Evolutionary conservation across 2,113 vertebrate genomes (phyloP).

Genomic region (Cololabis saira): DNA sequence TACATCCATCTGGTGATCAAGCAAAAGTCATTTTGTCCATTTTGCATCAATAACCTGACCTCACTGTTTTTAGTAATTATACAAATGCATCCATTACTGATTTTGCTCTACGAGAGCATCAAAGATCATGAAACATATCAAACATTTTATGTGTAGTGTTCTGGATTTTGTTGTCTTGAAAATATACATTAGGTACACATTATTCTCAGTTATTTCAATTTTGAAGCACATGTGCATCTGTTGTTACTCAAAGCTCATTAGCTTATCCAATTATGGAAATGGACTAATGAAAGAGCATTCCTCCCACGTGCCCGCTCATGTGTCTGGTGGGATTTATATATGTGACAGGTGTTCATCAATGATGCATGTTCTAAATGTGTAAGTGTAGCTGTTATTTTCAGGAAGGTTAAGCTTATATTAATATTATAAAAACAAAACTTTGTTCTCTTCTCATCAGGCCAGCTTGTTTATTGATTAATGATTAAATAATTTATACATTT

Average conservation of each 20-base stretch:
- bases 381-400: constrained; percentile 29
- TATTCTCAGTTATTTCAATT: constrained; percentile 11
- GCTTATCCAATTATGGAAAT: constrained; percentile 24
- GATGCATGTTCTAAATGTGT: constrained; percentile 22
- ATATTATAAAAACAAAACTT: constrained; percentile 27
- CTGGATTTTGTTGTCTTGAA: not conserved
- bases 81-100: too few species aligned
- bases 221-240: constrained; percentile 26
- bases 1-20: constrained; percentile 16
- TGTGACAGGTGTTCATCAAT: constrained; percentile 56
- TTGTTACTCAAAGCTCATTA: constrained; percentile 47
- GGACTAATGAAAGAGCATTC: constrained; percentile 19
- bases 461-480: constrained; percentile 31
- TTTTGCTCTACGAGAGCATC: not conserved
- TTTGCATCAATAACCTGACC: not conserved
- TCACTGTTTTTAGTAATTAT: not conserved
- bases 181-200: not conserved
- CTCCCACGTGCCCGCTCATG: constrained; percentile 43
- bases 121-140: not conserved
- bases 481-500: constrained; percentile 32
- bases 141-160: not conserved
- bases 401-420: constrained; percentile 24
- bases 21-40: constrained; percentile 11
- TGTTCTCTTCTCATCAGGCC: constrained; percentile 29
- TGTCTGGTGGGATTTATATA: constrained; percentile 55